Conservation (phyloP, 2,797 vertebrate genomes). For the Sebastes taczanowskii region DNA sequence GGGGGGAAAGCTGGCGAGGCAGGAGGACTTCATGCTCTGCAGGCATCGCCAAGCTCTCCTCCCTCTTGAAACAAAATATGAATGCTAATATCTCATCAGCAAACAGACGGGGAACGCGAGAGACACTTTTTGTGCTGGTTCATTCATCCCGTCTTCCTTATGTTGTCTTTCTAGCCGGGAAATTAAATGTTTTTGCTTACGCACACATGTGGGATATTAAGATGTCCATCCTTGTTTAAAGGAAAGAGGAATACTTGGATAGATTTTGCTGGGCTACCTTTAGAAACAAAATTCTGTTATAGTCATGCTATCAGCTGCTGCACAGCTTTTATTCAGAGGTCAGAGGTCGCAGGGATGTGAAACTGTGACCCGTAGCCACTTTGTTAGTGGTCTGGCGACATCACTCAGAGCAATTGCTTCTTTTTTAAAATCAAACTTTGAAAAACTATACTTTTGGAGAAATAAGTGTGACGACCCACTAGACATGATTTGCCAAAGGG, state of each 20-base stretch:
- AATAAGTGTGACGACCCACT: neutral
- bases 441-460: neutral
- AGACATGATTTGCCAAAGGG: too few relatives aligned
- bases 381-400: neutral
- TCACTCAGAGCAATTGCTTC: neutral
- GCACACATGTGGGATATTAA: neutral
- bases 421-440: neutral
- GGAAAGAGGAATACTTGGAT: neutral
- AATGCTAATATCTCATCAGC: constrained; percentile 70
- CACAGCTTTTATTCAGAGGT: neutral
- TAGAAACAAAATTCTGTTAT: neutral
- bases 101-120: constrained; percentile 53
- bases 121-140: constrained; percentile 29
- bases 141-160: constrained; percentile 20
- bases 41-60: constrained; percentile 56
- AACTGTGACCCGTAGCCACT: neutral
- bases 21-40: constrained; percentile 70
- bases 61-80: constrained; percentile 65
- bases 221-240: neutral
- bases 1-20: constrained; percentile 49
- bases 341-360: neutral
- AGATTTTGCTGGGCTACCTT: neutral
- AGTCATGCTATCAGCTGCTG: neutral
- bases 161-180: constrained; percentile 6
- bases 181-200: constrained; percentile 15